Percentiles rank a stretch among this genome's conserved stretches.
These are phyloP conservation scores for Montipora capricornis DNA, from an alignment of 64 coral and sea anemone species.

Conservation along the genomic window DNA sequence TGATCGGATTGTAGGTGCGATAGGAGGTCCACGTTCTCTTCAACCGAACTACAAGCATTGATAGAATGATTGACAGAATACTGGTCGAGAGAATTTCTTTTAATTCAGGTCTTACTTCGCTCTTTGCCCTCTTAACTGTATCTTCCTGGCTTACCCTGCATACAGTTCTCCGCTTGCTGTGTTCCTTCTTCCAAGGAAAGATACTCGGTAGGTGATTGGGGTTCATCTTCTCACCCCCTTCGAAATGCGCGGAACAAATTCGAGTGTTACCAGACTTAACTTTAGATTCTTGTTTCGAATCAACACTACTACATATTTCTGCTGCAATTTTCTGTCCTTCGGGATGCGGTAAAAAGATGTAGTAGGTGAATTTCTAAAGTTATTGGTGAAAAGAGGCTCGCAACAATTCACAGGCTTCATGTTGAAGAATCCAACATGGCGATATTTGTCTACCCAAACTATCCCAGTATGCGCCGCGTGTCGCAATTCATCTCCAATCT, in stretches of 20 bases:
- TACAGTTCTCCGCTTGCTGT: not conserved
- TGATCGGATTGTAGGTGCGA: not conserved
- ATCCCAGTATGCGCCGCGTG: not conserved
- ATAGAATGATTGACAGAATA: not conserved
- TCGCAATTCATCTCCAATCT: slow-evolving; percentile 11
- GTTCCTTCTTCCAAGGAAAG: slow-evolving; percentile 49
- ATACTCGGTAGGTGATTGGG: slow-evolving; percentile 61
- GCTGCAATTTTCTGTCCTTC: slow-evolving; percentile 29
- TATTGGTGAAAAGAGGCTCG: slow-evolving; percentile 60
- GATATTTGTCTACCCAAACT: not conserved
- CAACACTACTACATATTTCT: not conserved
- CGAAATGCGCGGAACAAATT: slow-evolving; percentile 63
- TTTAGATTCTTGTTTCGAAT: slow-evolving; percentile 56
- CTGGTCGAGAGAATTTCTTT: not conserved
- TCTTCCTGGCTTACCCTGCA: not conserved
- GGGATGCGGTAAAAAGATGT: slow-evolving; percentile 55
- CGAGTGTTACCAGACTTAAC: slow-evolving; percentile 50
- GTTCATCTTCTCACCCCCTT: slow-evolving; percentile 50
- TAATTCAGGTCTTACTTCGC: not conserved
- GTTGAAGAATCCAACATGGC: not conserved
- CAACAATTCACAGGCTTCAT: slow-evolving; percentile 41
- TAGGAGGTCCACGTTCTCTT: not conserved
- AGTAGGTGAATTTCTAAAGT: slow-evolving; percentile 29
- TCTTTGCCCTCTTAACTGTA: not conserved
- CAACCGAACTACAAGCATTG: not conserved